These are phyloP conservation scores for Pseudocheirus occidentalis DNA, from an alignment of 2,797 vertebrate species.

Conservation along the genomic window DNA sequence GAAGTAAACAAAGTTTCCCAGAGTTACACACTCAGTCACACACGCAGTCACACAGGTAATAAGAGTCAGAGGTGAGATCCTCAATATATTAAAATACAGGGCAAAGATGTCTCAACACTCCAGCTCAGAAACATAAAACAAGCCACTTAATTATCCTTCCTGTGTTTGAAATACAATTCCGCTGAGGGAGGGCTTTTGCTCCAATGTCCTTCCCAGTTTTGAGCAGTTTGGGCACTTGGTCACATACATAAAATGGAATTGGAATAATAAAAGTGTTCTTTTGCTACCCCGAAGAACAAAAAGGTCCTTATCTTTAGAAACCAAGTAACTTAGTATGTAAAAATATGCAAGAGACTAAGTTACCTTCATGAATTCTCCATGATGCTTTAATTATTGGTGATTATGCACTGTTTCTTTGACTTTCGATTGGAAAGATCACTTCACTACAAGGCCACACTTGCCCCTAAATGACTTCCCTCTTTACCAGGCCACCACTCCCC, in stretches of 20 bases:
- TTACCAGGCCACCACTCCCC: constrained; percentile 12
- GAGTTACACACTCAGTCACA: neutral
- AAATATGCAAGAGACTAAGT: constrained; percentile 64
- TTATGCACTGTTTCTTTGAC: neutral
- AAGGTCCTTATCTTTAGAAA: constrained; percentile 70
- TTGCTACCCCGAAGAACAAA: constrained; percentile 72
- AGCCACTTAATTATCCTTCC: constrained; percentile 38
- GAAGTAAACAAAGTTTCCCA: neutral
- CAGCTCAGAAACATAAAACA: constrained; percentile 18
- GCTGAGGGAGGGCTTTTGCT: constrained; percentile 71
- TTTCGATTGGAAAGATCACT: neutral
- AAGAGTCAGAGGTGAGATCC: neutral
- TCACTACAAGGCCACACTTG: neutral
- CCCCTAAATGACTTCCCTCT: constrained; percentile 7
- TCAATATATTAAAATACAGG: neutral
- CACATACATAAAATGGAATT: constrained; percentile 71
- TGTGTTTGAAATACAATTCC: constrained; percentile 62
- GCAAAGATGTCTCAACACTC: neutral
- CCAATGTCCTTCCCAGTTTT: constrained; percentile 70
- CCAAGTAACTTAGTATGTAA: constrained; percentile 73
- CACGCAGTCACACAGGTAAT: neutral
- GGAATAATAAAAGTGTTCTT: constrained; percentile 71
- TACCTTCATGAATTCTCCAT: neutral
- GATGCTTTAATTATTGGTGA: neutral
- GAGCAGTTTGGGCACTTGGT: constrained; percentile 71